These are phyloP conservation scores for Troides oblongomaculatus DNA, from an alignment of 2,888 invertebrate species.

Conservation along the genomic window DNA sequence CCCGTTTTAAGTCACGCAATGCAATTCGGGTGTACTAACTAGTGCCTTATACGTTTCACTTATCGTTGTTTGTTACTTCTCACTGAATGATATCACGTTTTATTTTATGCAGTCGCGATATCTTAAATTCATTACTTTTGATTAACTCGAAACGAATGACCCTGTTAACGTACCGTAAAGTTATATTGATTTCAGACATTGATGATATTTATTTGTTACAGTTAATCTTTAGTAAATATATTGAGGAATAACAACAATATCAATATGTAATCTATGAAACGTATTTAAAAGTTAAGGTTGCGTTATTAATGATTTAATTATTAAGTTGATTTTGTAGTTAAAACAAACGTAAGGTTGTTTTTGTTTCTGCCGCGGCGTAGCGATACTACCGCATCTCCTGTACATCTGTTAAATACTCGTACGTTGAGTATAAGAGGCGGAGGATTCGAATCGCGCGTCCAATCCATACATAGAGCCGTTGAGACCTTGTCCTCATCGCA, in stretches of 20 bases:
- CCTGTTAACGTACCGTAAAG: constrained; percentile 16
- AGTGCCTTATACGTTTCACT: constrained; percentile 17
- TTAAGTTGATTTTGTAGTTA: background rate
- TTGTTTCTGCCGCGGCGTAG: constrained; percentile 30
- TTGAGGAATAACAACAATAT: constrained; percentile 4
- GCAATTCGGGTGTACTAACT: constrained; percentile 18
- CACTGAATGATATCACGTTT: constrained; percentile 24
- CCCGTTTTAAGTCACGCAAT: constrained; percentile 25
- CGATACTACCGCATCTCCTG: constrained; percentile 33
- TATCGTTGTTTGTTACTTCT: constrained; percentile 15
- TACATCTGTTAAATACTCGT: constrained; percentile 38
- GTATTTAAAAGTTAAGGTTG: background rate
- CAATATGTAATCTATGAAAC: background rate
- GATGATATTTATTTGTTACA: constrained; percentile 14
- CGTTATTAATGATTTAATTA: background rate
- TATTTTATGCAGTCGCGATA: constrained; percentile 19
- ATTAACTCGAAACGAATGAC: constrained; percentile 17
- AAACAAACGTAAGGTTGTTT: background rate
- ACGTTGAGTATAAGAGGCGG: constrained; percentile 69
- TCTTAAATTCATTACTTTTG: constrained; percentile 20
- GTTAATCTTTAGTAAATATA: background rate
- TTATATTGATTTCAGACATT: constrained; percentile 9
- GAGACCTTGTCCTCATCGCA: constrained; percentile 74
- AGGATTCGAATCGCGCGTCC: constrained; percentile 60
- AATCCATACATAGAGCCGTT: constrained; percentile 59